These are phyloP conservation scores for Agonopterix subpropinquella DNA, from an alignment of 2,888 invertebrate species.

Conservation along the genomic window DNA sequence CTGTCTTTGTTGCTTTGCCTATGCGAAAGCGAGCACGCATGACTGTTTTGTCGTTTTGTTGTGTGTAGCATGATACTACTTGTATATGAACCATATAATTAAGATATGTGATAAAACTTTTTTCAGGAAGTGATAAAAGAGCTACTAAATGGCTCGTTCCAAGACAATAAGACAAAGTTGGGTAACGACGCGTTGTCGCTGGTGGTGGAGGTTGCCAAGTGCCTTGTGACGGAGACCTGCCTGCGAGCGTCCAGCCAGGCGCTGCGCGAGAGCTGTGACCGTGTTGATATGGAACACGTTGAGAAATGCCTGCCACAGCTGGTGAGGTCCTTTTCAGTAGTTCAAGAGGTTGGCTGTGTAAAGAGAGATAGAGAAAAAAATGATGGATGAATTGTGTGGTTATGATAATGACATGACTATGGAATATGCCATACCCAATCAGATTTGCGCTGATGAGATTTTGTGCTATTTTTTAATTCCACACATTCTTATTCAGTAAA, in stretches of 20 bases:
- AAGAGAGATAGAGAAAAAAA: neutral
- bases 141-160: slow-evolving; percentile 64
- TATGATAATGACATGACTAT: too few species aligned
- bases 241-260: slow-evolving; percentile 70
- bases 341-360: neutral
- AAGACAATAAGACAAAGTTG: slow-evolving; percentile 73
- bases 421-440: too few species aligned
- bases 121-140: slow-evolving; percentile 72
- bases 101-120: too few species aligned
- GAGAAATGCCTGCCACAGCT: slow-evolving; percentile 75
- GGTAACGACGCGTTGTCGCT: slow-evolving; percentile 71
- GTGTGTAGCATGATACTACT: too few species aligned
- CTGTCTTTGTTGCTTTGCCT: too few species aligned
- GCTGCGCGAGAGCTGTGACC: slow-evolving; percentile 53
- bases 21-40: too few species aligned
- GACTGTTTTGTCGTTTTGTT: too few species aligned
- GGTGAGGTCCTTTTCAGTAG: slow-evolving; percentile 39
- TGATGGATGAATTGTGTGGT: too few species aligned
- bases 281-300: slow-evolving; percentile 69
- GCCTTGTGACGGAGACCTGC: slow-evolving; percentile 71
- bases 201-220: slow-evolving; percentile 69
- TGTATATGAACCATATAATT: too few species aligned
- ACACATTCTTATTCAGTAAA: too few species aligned
- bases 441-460: too few species aligned
- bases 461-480: too few species aligned